These are phyloP conservation scores for Ophion slaviceki DNA, from an alignment of 2,888 invertebrate genomes.

Conservation along the genomic window DNA sequence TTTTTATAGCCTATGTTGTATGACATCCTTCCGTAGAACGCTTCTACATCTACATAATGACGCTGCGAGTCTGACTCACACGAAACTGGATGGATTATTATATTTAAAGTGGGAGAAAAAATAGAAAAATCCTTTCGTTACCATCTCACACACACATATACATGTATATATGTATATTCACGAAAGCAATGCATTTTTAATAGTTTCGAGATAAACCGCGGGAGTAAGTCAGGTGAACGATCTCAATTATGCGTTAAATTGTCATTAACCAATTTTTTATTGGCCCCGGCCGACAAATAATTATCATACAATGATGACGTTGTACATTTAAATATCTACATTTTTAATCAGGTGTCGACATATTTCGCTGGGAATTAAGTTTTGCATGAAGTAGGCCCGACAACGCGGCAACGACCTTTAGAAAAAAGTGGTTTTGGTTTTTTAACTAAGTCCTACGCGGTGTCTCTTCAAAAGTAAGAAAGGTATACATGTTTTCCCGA, in stretches of 20 bases:
- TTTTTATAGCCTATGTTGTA: slow-evolving; percentile 1
- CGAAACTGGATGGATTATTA: neutral
- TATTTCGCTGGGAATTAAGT: slow-evolving; percentile 8
- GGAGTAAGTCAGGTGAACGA: slow-evolving; percentile 8
- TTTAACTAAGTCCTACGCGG: neutral
- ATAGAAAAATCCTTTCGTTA: too few species aligned
- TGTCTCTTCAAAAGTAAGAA: too few species aligned
- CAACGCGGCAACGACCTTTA: slow-evolving; percentile 10
- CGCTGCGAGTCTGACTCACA: neutral
- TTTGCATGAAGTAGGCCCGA: neutral
- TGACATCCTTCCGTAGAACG: neutral
- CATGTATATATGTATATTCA: too few species aligned
- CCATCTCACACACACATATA: too few species aligned
- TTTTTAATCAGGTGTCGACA: slow-evolving; percentile 8
- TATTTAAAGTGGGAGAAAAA: too few species aligned
- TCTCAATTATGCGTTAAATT: slow-evolving; percentile 35
- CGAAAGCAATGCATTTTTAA: neutral
- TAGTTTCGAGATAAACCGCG: neutral
- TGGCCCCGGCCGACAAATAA: slow-evolving; percentile 5
- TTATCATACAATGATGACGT: slow-evolving; percentile 58
- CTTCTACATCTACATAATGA: too few species aligned
- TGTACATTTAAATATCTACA: slow-evolving; percentile 9
- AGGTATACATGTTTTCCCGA: too few species aligned
- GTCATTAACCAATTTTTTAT: slow-evolving; percentile 40
- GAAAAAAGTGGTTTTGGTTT: neutral